These are phyloP conservation scores for Lithodes maja DNA, from an alignment of 2,888 invertebrate species.

Conservation along the genomic window DNA sequence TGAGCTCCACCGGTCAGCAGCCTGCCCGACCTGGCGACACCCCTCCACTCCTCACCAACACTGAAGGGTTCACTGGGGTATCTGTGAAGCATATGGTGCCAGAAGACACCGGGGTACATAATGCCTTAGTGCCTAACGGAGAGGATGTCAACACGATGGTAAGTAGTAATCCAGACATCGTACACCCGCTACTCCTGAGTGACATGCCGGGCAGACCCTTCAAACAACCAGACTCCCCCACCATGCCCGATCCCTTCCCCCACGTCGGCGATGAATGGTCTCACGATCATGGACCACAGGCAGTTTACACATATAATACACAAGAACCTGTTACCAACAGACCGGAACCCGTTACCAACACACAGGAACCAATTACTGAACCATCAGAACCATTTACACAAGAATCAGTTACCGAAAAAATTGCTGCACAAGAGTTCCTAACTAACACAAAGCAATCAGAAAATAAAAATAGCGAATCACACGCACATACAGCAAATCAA, in stretches of 20 bases:
- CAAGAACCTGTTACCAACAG: neutral
- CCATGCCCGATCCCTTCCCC: neutral
- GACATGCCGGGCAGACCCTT: neutral
- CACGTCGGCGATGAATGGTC: neutral
- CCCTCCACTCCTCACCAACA: conserved; percentile 34
- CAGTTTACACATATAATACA: neutral
- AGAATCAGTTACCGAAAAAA: neutral
- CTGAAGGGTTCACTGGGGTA: conserved; percentile 42
- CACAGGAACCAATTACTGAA: conserved; percentile 6
- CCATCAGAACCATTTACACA: neutral
- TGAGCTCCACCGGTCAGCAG: neutral
- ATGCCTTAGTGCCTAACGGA: conserved; percentile 13
- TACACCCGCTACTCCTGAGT: neutral
- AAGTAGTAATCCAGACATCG: conserved; percentile 18
- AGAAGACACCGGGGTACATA: conserved; percentile 15
- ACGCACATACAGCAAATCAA: neutral
- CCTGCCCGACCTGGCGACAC: conserved; percentile 36
- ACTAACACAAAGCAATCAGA: neutral
- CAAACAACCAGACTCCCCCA: neutral
- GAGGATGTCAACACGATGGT: conserved; percentile 22
- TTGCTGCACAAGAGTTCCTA: neutral
- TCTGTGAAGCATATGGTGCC: conserved; percentile 51
- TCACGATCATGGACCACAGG: neutral
- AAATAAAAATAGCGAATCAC: neutral
- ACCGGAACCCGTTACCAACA: neutral